phyloP scores from a whole-genome alignment of 2,797 vertebrate species.

The Argya squamiceps region DNA sequence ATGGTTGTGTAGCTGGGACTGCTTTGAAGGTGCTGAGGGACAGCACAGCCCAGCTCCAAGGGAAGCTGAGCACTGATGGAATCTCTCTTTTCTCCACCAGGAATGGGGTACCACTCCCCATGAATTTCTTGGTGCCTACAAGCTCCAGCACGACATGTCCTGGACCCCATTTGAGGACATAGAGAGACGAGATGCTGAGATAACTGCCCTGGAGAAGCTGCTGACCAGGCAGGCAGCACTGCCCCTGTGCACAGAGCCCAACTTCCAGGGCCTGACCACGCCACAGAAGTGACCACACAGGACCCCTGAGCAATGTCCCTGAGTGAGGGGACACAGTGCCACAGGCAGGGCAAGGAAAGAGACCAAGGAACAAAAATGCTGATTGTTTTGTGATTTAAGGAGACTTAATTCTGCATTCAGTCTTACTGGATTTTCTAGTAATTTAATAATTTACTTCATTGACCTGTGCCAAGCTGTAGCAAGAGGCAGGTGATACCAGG shows the following conservation, averaged over 20 bases:
- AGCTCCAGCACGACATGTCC: constrained; percentile 94
- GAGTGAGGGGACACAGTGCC: background rate
- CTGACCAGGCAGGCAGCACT: constrained; percentile 82
- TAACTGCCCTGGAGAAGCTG: constrained; percentile 86
- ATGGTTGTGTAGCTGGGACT: background rate
- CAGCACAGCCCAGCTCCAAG: background rate
- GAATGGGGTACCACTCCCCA: constrained; percentile 91
- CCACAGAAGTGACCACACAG: background rate
- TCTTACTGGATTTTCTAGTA: constrained; percentile 7
- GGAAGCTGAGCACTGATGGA: background rate
- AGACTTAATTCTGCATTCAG: background rate
- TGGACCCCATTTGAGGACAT: constrained; percentile 88
- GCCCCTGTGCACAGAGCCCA: constrained; percentile 75
- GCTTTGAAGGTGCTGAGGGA: background rate
- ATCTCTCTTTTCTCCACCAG: constrained; percentile 71
- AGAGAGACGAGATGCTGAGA: constrained; percentile 85
- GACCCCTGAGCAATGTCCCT: background rate
- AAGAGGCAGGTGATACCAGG: background rate
- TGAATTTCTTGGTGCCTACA: constrained; percentile 88
- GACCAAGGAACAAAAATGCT: background rate
- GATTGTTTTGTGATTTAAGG: background rate
- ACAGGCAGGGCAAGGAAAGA: background rate
- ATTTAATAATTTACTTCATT: background rate
- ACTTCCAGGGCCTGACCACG: constrained; percentile 82
- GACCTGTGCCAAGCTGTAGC: background rate